Percentiles rank a stretch among this genome's conserved stretches.
These are phyloP conservation scores for Dendrocincla tyrannina DNA, from an alignment of 2,797 vertebrate species.

Conservation along the genomic window DNA sequence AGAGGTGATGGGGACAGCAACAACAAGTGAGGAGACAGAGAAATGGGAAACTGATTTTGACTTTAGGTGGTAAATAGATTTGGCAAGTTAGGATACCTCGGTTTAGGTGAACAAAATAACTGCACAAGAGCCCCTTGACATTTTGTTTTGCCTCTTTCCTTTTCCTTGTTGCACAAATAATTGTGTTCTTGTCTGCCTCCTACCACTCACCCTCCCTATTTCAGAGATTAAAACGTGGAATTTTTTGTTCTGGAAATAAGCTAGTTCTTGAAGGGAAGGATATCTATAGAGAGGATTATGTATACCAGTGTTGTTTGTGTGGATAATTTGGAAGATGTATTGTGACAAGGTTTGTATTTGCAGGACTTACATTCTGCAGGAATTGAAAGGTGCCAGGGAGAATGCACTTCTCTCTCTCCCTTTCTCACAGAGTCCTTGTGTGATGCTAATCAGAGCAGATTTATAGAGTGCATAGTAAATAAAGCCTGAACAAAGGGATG, in stretches of 20 bases:
- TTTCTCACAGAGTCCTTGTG: neutral
- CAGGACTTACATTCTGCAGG: neutral
- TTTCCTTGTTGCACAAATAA: neutral
- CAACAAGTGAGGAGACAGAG: neutral
- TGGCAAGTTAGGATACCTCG: neutral
- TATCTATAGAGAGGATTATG: neutral
- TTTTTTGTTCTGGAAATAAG: neutral
- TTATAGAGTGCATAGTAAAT: constrained; percentile 19
- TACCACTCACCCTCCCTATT: neutral
- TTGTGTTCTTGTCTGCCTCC: neutral
- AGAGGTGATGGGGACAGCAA: neutral
- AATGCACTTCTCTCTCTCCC: neutral
- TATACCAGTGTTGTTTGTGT: neutral
- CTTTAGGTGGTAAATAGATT: neutral
- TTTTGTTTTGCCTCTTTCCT: neutral
- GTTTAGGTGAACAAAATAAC: neutral
- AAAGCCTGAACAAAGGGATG: constrained; percentile 26
- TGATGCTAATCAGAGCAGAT: constrained; percentile 49
- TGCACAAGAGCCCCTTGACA: neutral
- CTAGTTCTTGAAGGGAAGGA: neutral
- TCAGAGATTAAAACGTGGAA: neutral
- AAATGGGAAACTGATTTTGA: neutral
- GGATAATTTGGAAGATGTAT: neutral
- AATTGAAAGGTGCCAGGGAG: neutral
- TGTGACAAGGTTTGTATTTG: constrained; percentile 18